A percentile compares a stretch with the other conserved stretches of the same genome.
Conservation (phyloP, 2,797 vertebrate species). For the Mastacembelus armatus region DNA sequence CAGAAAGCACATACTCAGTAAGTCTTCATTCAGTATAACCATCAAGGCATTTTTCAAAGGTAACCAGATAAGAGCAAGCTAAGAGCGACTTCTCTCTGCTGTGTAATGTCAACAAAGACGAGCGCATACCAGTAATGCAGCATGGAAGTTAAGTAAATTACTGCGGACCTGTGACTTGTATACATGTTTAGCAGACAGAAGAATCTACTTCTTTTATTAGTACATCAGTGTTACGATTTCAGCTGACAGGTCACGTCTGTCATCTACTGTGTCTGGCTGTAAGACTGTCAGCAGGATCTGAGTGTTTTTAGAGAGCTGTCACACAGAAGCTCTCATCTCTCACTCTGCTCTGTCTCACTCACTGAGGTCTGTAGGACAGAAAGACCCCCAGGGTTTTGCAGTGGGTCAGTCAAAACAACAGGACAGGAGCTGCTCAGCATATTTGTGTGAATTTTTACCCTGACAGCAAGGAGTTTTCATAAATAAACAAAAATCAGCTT, state of each 20-base stretch:
- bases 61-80: slow-evolving; percentile 1
- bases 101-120: slow-evolving; percentile 7
- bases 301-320: slow-evolving; percentile 63
- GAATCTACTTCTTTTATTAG: slow-evolving; percentile 25
- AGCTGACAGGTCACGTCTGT: slow-evolving; percentile 59
- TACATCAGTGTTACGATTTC: slow-evolving; percentile 31
- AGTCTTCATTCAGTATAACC: too few relatives aligned
- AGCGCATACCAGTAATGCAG: not conserved
- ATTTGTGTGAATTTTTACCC: not conserved
- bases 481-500: too few relatives aligned
- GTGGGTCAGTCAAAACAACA: slow-evolving; percentile 23
- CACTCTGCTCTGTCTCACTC: slow-evolving; percentile 17
- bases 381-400: slow-evolving; percentile 23
- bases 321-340: slow-evolving; percentile 31
- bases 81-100: slow-evolving; percentile 14
- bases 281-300: slow-evolving; percentile 50
- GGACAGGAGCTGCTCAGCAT: slow-evolving; percentile 34
- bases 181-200: slow-evolving; percentile 16
- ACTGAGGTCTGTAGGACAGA: slow-evolving; percentile 8
- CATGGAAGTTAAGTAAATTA: slow-evolving; percentile 15
- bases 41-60: too few relatives aligned
- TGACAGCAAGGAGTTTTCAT: not conserved
- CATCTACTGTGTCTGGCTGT: slow-evolving; percentile 45
- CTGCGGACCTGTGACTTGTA: slow-evolving; percentile 9
- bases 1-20: not conserved